These are phyloP conservation scores for Labeo calbasu DNA, from an alignment of 2,797 vertebrate species.

Conservation along the genomic window DNA sequence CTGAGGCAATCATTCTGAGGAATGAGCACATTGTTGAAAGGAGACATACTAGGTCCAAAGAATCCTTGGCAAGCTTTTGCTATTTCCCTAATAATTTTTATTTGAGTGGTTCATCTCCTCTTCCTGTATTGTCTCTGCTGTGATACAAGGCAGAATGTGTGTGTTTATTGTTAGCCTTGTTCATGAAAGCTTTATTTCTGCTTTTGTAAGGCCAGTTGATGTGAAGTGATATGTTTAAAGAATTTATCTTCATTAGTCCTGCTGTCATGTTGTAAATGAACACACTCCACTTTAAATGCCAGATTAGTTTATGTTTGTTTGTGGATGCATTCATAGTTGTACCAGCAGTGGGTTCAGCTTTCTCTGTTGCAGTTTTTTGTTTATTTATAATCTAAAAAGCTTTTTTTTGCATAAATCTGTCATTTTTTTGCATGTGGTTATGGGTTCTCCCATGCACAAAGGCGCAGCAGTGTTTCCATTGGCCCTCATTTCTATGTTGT, in stretches of 20 bases:
- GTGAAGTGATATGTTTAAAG: not conserved
- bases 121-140: constrained; percentile 1
- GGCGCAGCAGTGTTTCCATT: constrained; percentile 73
- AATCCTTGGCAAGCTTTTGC: constrained; percentile 18
- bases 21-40: constrained; percentile 1
- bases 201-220: not conserved
- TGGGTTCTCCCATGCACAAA: constrained; percentile 47
- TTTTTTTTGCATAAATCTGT: constrained; percentile 4
- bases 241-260: not conserved
- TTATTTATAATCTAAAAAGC: not conserved
- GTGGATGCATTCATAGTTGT: not conserved
- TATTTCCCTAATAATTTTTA: constrained; percentile 1
- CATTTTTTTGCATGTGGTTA: constrained; percentile 33
- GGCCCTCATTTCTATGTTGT: constrained; percentile 70
- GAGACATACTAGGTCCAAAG: not conserved
- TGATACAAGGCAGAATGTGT: not conserved
- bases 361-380: not conserved
- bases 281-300: not conserved
- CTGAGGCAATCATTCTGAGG: not conserved
- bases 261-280: constrained; percentile 1
- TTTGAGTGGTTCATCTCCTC: not conserved
- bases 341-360: not conserved
- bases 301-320: not conserved
- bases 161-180: constrained; percentile 17
- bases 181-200: not conserved